phyloP scores from a whole-genome alignment of 2,888 invertebrate species.

The Ditylenchus weischeri region DNA sequence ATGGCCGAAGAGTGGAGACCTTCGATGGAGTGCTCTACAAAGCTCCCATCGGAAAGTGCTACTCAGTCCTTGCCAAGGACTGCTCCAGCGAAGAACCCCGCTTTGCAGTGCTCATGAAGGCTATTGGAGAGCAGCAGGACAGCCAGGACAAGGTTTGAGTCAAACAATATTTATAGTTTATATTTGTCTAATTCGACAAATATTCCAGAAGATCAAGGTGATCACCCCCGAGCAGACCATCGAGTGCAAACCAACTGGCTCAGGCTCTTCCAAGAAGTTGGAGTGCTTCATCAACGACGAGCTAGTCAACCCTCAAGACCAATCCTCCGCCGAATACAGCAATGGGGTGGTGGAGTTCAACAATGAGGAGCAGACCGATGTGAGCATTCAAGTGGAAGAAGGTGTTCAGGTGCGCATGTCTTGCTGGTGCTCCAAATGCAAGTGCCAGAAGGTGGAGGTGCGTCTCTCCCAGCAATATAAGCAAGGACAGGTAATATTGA shows the following conservation, averaged over 20 bases:
- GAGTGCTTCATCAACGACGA: slow-evolving; percentile 27
- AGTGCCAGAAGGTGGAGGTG: slow-evolving; percentile 36
- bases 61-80: slow-evolving; percentile 61
- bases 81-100: slow-evolving; percentile 38
- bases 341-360: slow-evolving; percentile 25
- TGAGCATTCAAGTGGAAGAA: slow-evolving; percentile 12
- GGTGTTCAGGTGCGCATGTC: slow-evolving; percentile 29
- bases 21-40: slow-evolving; percentile 55
- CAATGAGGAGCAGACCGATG: slow-evolving; percentile 27
- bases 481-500: slow-evolving; percentile 17
- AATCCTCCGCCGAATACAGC: slow-evolving; percentile 17
- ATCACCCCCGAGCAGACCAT: slow-evolving; percentile 18
- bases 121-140: slow-evolving; percentile 16
- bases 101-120: slow-evolving; percentile 59
- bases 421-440: slow-evolving; percentile 40
- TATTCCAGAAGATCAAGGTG: slow-evolving; percentile 20
- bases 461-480: slow-evolving; percentile 42
- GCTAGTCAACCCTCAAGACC: slow-evolving; percentile 10
- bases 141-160: slow-evolving; percentile 15
- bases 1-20: slow-evolving; percentile 40
- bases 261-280: slow-evolving; percentile 25
- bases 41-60: slow-evolving; percentile 56
- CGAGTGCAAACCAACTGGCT: slow-evolving; percentile 20
- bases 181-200: background rate
- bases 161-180: slow-evolving; percentile 1